phyloP scores from a whole-genome alignment of 1,140 invertebrate species.

The Trinorchestia longiramus region DNA sequence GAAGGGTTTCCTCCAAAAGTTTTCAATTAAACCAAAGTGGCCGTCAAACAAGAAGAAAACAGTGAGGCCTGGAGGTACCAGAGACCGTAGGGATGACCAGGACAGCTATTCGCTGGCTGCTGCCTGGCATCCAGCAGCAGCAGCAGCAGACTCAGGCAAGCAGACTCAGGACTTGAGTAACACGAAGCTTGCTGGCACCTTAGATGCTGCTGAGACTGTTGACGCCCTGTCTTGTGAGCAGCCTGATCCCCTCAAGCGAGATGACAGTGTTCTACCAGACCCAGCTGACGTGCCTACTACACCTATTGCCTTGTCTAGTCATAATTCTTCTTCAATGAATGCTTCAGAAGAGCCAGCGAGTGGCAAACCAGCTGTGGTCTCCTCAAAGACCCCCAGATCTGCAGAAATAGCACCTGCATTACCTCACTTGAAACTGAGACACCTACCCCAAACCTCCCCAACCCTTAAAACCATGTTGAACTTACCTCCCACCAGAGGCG shows the following conservation, averaged over 20 bases:
- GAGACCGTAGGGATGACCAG: conserved; percentile 58
- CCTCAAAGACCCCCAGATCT: conserved; percentile 56
- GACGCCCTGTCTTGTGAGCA: not conserved
- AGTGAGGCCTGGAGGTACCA: conserved; percentile 55
- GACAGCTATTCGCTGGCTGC: not conserved
- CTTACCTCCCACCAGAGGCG: not conserved
- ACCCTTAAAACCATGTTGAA: conserved; percentile 10
- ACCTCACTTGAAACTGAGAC: conserved; percentile 3
- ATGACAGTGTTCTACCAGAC: no score
- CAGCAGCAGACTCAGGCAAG: not conserved
- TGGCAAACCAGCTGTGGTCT: conserved; percentile 59
- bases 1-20: conserved; percentile 69
- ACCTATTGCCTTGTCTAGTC: conserved; percentile 66
- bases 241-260: no score
- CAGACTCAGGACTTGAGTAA: not conserved
- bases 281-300: not conserved
- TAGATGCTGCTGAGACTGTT: not conserved
- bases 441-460: conserved; percentile 53
- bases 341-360: conserved; percentile 64
- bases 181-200: not conserved
- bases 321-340: conserved; percentile 39
- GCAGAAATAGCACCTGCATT: conserved; percentile 38
- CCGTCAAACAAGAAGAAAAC: conserved; percentile 67
- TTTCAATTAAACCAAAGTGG: conserved; percentile 69
- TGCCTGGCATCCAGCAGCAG: not conserved